A percentile compares a stretch with the other conserved stretches of the same genome.
phyloP scores from a whole-genome alignment of 1,140 invertebrate genomes.

The Formica exsecta region DNA sequence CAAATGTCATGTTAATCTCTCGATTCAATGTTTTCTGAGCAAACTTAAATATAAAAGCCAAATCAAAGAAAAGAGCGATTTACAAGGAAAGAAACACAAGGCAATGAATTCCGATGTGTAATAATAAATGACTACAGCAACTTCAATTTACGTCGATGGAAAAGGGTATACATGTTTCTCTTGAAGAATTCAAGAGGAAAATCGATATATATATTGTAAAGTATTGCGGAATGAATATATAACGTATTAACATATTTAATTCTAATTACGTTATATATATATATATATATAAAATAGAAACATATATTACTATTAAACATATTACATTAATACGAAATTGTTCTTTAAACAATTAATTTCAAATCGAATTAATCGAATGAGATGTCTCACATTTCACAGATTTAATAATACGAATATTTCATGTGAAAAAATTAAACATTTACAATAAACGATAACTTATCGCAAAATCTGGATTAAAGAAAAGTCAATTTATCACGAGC shows the following conservation, averaged over 20 bases:
- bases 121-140: slow-evolving; percentile 20
- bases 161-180: not conserved
- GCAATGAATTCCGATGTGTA: slow-evolving; percentile 4
- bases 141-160: slow-evolving; percentile 34
- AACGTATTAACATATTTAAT: not conserved
- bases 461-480: slow-evolving; percentile 1
- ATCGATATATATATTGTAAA: slow-evolving; percentile 21
- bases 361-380: slow-evolving; percentile 7
- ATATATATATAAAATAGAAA: no score
- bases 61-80: not conserved
- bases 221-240: not conserved
- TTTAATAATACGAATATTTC: not conserved
- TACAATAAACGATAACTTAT: not conserved
- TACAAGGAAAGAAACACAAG: not conserved
- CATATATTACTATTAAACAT: not conserved
- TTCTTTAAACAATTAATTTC: slow-evolving; percentile 24
- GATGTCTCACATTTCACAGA: not conserved
- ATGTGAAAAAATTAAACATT: not conserved
- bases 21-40: not conserved
- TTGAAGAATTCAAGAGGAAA: slow-evolving; percentile 38
- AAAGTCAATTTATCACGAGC: not conserved
- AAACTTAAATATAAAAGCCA: slow-evolving; percentile 15
- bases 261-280: not conserved
- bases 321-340: not conserved
- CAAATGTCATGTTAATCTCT: not conserved